Base-by-base conservation (phyloP, 1,140 invertebrate species). In the Reticulitermes speratus region DNA sequence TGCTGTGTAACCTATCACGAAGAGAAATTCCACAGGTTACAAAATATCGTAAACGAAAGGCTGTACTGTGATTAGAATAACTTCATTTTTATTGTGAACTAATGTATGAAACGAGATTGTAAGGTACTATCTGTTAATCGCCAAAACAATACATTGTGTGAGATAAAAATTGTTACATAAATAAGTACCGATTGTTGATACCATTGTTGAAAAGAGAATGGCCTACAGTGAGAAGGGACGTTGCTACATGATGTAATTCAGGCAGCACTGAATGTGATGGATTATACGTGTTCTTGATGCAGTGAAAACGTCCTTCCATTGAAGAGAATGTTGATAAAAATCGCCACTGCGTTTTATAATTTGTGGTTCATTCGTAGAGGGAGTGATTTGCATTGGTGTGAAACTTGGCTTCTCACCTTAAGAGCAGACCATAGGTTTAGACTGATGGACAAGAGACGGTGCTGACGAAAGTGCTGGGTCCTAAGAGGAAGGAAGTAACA, bases 1-100 rank as follows among this genome's bases (percentile, higher is more conserved):
- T 75, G 65, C 65, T 75, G n/a, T 30, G 65, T 75, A 75, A 75
- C 65, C 65, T 75, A 75, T 75, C 65, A 75, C 65, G 65, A 75
- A 30, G 65, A 75, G 3, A 75, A 75, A 75, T 75, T 75, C 59
- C 65, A n/a, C 65, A 1, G 65, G n/a, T 75, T 75, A 75, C 65
- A 75, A 75, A n/a, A 75, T 25, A 65, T 65, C 21, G n/a, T 75
- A 75, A 30, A 25, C n/a, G 9, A 55, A 55, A 55, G 52, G 14
- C 14, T 55, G 65, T 14, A 12, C 65, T 2, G 12, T 30, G 65
- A 30, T 75, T 0, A 30, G 65, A 75, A 75, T 75, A 75, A 75
- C 8, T 75, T 30, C 65, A 30, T 30, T 75, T 30, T 75, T 14
- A 75, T 75, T 75, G 65, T 30, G 65, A 75, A 75, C 25, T n/a